phyloP scores from a whole-genome alignment of 2,888 invertebrate species.

The Tiliacea citrago region DNA sequence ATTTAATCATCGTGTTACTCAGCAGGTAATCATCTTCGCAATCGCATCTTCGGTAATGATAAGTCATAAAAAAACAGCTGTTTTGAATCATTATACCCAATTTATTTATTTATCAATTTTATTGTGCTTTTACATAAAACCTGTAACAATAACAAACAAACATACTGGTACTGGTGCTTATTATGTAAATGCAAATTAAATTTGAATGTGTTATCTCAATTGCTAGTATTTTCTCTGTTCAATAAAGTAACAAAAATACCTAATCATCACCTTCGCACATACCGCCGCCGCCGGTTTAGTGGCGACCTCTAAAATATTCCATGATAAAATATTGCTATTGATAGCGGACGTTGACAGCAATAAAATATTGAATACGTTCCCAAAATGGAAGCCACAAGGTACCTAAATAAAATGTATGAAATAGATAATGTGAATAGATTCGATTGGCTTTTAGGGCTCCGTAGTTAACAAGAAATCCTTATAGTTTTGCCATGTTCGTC shows the following conservation, averaged over 20 bases:
- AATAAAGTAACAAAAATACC: background rate
- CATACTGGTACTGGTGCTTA: background rate
- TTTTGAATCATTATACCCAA: background rate
- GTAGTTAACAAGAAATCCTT: too few species aligned
- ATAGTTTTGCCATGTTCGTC: too few species aligned
- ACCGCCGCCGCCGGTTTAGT: constrained; percentile 48
- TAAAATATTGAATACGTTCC: background rate
- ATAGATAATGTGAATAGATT: background rate
- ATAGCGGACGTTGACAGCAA: constrained; percentile 11
- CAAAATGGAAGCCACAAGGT: constrained; percentile 4
- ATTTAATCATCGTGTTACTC: constrained; percentile 29
- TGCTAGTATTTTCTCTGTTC: background rate
- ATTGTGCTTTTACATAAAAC: background rate
- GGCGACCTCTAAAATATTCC: constrained; percentile 46
- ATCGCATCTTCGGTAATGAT: too few species aligned
- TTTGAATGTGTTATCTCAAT: background rate
- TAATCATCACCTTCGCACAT: background rate
- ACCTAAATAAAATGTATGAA: background rate
- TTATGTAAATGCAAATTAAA: too few species aligned
- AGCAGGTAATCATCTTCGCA: too few species aligned
- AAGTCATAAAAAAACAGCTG: too few species aligned
- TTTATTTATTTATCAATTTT: constrained; percentile 11
- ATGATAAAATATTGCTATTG: constrained; percentile 16
- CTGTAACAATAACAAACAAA: constrained; percentile 5
- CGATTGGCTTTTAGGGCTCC: background rate